Evolutionary conservation across 2,113 vertebrate genomes (phyloP).

Genomic region (Petrocephalus zakoni): DNA sequence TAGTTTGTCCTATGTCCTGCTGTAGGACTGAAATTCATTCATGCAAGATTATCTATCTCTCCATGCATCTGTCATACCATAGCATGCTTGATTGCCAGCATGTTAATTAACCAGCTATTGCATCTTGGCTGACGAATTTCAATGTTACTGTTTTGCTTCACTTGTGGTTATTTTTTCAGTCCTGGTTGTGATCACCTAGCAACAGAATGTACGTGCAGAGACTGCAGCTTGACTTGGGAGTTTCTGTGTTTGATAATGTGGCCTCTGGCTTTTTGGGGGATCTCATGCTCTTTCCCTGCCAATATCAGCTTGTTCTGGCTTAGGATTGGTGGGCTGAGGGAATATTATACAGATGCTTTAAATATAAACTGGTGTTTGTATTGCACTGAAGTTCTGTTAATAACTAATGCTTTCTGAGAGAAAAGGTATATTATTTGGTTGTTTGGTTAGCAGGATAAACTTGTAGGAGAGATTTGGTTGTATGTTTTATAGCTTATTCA

Average conservation of each 20-base stretch:
- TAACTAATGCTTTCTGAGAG: neutral
- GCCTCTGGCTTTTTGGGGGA: slow-evolving; percentile 3
- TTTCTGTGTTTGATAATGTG: neutral
- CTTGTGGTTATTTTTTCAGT: neutral
- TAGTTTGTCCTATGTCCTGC: neutral
- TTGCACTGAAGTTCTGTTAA: neutral
- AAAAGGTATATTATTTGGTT: neutral
- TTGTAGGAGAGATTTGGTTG: neutral
- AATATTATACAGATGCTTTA: neutral
- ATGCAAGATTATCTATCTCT: neutral
- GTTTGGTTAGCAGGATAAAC: neutral
- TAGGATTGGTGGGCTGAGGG: neutral
- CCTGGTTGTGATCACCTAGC: slow-evolving; percentile 7
- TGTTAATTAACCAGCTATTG: slow-evolving; percentile 7
- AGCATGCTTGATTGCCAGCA: slow-evolving; percentile 7
- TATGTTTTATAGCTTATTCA: neutral
- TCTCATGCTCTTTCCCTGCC: neutral
- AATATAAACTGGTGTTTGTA: neutral
- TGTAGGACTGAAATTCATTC: neutral
- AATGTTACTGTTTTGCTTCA: neutral
- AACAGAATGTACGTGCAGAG: slow-evolving; percentile 7
- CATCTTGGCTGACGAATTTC: slow-evolving; percentile 13
- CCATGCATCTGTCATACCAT: neutral
- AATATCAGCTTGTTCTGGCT: neutral
- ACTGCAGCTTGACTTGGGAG: neutral